Conservation (phyloP, 35 echinoderm and acorn worm species). For the Heliocidaris erythrogramma region DNA sequence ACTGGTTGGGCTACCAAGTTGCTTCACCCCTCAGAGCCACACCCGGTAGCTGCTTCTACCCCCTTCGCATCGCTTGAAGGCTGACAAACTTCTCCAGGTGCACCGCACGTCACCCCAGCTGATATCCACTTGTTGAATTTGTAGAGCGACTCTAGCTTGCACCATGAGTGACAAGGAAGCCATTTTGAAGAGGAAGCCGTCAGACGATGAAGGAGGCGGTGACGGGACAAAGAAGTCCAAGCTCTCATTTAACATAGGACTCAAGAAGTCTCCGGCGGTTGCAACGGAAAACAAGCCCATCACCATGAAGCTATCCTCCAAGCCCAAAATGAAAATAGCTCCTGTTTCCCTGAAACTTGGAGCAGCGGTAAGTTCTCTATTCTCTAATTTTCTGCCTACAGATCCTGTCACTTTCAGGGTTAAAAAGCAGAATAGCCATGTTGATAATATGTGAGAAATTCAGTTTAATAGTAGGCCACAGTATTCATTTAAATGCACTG, state of each 20-base stretch:
- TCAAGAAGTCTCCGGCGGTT: conserved; percentile 8
- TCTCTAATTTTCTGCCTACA: neutral
- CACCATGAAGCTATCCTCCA: neutral
- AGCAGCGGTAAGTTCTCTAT: neutral
- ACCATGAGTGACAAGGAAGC: neutral
- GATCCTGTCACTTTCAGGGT: too few species aligned
- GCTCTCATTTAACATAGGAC: conserved; percentile 13
- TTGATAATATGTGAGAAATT: too few species aligned
- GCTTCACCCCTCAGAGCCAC: neutral
- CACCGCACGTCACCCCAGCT: neutral
- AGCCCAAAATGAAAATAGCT: conserved; percentile 1
- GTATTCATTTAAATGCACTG: too few species aligned
- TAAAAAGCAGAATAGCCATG: too few species aligned
- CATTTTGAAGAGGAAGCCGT: conserved; percentile 32
- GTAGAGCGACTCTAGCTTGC: neutral
- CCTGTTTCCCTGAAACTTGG: conserved; percentile 30
- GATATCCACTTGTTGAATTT: neutral
- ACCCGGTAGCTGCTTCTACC: neutral
- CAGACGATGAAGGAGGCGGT: neutral
- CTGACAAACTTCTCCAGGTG: neutral
- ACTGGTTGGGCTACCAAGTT: neutral
- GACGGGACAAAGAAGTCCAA: conserved; percentile 40
- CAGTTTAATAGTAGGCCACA: too few species aligned
- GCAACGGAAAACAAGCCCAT: neutral
- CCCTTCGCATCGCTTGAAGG: neutral